Base-by-base conservation (phyloP, 2,888 invertebrate genomes). In the Mayetiola destructor region DNA sequence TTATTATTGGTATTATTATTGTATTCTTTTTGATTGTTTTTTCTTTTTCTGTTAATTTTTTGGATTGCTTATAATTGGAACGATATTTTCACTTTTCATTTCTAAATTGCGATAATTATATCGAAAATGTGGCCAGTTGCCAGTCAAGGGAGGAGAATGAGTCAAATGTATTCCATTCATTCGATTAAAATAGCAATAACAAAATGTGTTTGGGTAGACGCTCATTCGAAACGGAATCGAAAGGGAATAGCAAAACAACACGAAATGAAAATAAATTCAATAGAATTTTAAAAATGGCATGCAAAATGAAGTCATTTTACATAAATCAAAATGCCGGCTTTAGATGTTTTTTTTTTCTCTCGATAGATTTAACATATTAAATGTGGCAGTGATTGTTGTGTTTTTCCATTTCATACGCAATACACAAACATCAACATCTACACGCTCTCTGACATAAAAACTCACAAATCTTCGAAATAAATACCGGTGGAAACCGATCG, bases 81-180 rank as follows among this genome's bases (percentile, higher is more conserved):
- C n/a, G n/a, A n/a, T n/a, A n/a, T 48, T 48, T 48, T 48, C 48
- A 27, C 48, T 48, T 48, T 48, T 48, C 27, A 27, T 27, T 48
- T 27, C 48, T 27, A n/a, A 48, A 48, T 48, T 48, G 48, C 27
- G n/a, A n/a, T n/a, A n/a, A 27, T 48, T 48, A 48, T 48, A 27
- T 48, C 48, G 48, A 2, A 48, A 27, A 42, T 14, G 42, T 27
- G n/a, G n/a, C n/a, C n/a, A n/a, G n/a, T n/a, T n/a, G n/a, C n/a
- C n/a, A n/a, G n/a, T n/a, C n/a, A 48, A 27, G n/a, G 29, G 27
- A 48, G n/a, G 23, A 42, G 23, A 42, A 48, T n/a, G n/a, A 48
- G 27, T 27, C n/a, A 9, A 48, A 27, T 48, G 8, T 39, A 21
- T 16, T n/a, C 23, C 8, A 48, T 4, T 23, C 23, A 14, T 32